These are phyloP conservation scores for Sturmia bella DNA, from an alignment of 2,888 invertebrate species.

Conservation along the genomic window DNA sequence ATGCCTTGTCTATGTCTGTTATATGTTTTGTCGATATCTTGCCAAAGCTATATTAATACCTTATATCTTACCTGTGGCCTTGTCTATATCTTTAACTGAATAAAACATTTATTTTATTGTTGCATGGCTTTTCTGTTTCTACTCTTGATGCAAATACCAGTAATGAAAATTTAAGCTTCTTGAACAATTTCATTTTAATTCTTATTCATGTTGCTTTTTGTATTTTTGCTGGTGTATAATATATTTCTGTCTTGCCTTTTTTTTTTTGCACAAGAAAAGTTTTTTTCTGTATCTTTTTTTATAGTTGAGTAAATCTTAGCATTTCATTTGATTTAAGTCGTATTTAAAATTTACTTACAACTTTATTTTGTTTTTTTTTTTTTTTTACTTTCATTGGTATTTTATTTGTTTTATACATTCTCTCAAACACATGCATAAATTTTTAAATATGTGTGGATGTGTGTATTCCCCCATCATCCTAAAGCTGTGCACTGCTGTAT, in stretches of 20 bases:
- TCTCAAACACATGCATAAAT: neutral
- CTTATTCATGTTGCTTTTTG: too few relatives aligned
- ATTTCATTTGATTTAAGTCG: slow-evolving; percentile 60
- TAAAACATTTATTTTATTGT: too few relatives aligned
- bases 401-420: slow-evolving; percentile 50
- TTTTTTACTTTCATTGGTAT: slow-evolving; percentile 26
- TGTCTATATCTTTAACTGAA: too few relatives aligned
- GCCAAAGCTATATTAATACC: too few relatives aligned
- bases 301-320: slow-evolving; percentile 63
- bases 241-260: neutral
- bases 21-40: too few relatives aligned
- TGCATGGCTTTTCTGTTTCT: too few relatives aligned
- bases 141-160: too few relatives aligned
- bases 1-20: too few relatives aligned
- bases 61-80: too few relatives aligned
- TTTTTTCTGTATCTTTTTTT: slow-evolving; percentile 23
- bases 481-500: slow-evolving; percentile 55
- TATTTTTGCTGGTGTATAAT: slow-evolving; percentile 8
- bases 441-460: neutral
- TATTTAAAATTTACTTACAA: slow-evolving; percentile 62
- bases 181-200: too few relatives aligned
- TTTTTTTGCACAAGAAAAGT: slow-evolving; percentile 4
- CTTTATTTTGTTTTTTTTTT: slow-evolving; percentile 31
- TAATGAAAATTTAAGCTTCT: too few relatives aligned
- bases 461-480: slow-evolving; percentile 5